Evolutionary conservation across 2,888 invertebrate genomes (phyloP).

Genomic region (Acanthopleura granulata): DNA sequence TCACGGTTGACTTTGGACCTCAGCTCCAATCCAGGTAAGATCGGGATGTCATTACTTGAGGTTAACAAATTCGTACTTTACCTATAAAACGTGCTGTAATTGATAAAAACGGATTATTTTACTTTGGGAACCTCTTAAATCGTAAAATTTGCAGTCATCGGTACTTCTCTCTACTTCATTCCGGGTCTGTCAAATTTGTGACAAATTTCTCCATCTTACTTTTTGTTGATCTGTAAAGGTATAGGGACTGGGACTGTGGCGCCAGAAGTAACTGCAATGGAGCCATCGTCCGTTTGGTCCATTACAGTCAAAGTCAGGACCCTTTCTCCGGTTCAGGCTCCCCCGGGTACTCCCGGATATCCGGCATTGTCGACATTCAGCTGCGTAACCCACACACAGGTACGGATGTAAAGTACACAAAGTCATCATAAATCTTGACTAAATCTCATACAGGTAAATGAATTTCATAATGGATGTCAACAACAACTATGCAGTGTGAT

Average conservation of each 20-base stretch:
- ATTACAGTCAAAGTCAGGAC: not conserved
- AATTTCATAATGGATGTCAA: no score
- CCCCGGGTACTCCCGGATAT: not conserved
- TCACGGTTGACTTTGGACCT: not conserved
- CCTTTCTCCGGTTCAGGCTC: not conserved
- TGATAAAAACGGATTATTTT: no score
- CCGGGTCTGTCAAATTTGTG: no score
- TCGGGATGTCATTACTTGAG: not conserved
- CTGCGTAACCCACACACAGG: not conserved
- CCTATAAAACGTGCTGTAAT: no score
- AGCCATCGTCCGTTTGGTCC: not conserved
- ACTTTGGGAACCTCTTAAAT: no score
- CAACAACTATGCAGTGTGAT: no score
- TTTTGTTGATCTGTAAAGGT: not conserved
- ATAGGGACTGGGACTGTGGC: not conserved
- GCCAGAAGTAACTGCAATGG: not conserved
- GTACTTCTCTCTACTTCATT: no score
- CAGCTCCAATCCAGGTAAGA: not conserved
- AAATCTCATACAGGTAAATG: no score
- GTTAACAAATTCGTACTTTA: no score
- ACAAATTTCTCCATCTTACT: no score
- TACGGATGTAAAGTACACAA: not conserved
- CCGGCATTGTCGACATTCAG: not conserved
- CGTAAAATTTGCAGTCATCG: no score
- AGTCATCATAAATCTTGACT: no score